Conservation (phyloP, 2,797 vertebrate species). For the Eospalax fontanierii region DNA sequence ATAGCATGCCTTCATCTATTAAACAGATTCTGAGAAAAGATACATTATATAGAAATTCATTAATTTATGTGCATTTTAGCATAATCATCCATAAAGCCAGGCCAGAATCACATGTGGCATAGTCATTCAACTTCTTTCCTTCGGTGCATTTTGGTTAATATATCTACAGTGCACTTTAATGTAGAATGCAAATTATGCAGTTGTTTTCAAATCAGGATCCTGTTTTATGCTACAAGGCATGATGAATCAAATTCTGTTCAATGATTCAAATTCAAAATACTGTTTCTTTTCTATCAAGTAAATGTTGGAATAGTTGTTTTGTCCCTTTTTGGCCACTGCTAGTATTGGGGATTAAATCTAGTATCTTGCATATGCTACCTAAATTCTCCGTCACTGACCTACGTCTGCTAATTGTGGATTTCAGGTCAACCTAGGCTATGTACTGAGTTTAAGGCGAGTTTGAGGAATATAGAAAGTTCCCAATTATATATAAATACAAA, state of each 20-base stretch:
- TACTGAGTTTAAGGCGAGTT: background rate
- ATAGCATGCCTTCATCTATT: background rate
- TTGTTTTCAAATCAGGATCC: background rate
- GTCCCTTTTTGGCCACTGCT: background rate
- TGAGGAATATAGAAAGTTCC: no score
- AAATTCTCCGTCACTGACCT: no score
- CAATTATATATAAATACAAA: background rate
- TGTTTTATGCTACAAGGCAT: background rate
- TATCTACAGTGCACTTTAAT: background rate
- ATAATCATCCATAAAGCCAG: background rate
- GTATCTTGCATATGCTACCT: background rate
- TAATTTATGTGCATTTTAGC: background rate
- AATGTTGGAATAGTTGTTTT: background rate
- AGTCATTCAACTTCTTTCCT: background rate
- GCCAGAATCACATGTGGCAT: rapidly evolving
- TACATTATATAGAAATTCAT: background rate
- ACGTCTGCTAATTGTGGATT: background rate
- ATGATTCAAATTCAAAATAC: background rate
- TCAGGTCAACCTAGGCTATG: no score
- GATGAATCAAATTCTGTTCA: background rate
- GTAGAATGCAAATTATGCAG: background rate
- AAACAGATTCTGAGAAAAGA: background rate
- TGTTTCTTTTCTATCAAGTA: background rate
- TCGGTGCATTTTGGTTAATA: background rate
- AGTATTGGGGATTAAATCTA: background rate